Base-by-base conservation (phyloP, 2,888 invertebrate genomes). In the Clusia tigrina region DNA sequence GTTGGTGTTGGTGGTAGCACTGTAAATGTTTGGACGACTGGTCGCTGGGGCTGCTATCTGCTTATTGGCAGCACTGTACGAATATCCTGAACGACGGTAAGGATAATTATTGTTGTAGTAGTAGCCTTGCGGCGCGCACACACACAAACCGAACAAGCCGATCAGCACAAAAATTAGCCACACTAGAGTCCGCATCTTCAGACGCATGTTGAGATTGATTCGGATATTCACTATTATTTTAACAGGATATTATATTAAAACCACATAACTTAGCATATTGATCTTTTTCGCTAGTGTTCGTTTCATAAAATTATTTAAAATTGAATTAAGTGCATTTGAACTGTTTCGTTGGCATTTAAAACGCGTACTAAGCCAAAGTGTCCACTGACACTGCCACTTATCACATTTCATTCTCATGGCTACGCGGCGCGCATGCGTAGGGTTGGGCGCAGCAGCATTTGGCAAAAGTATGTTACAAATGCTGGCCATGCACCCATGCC, bases 61-160 rank as follows among this genome's bases (percentile, higher is more conserved):
- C n/a, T n/a, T n/a, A n/a, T n/a, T 23, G 53, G 38, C n/a, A 51
- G 24, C n/a, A 10, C 37, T 24, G 54, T 67, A 63, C 20, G 52
- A 54, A 37, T 58, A 61, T 54, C 32, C 54, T 26, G 54, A 5
- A 15, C 32, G 54, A 32, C 42, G 46, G 24, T 64, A 57, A n/a
- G 60, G 38, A 54, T 58, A 56, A 25, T 66, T 62, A 24, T 63
- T 32, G 3, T 54, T 54, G 62, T 61, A 70, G 53, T 72, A 69
- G 48, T 75, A 77, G 53, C 60, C 67, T 32, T 72, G 73, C 2
- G 70, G 64, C 17, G 70, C 70, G 64, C 72, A 72, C 25, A 62
- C 56, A 57, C 69, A 67, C 10, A 55, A 67, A 9, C 69, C 59
- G 3, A 73, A 51, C 1, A 62, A 55, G 46, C 59, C 58, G 2